phyloP scores from a whole-genome alignment of 1,140 invertebrate genomes.

The Drosophila nigromelanica region DNA sequence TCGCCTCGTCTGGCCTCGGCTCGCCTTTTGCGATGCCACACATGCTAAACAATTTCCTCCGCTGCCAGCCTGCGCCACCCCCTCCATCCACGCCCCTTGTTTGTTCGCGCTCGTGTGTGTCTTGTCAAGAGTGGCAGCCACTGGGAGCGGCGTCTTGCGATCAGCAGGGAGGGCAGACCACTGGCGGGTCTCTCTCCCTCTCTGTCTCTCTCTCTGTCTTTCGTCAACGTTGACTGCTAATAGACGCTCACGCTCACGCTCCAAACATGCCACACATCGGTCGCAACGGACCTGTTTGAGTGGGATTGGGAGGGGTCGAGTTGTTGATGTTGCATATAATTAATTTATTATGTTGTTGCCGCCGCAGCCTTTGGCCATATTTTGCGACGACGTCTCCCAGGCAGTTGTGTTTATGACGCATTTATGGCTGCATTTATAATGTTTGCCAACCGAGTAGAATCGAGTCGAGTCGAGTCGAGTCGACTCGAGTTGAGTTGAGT shows the following conservation, averaged over 20 bases:
- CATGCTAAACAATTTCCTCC: constrained; percentile 73
- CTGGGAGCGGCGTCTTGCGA: constrained; percentile 31
- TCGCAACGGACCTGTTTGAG: constrained; percentile 3
- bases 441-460: constrained; percentile 40
- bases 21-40: constrained; percentile 61
- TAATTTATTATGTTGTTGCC: constrained; percentile 82
- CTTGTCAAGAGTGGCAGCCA: constrained; percentile 56
- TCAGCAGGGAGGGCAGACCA: constrained; percentile 6
- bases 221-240: constrained; percentile 79
- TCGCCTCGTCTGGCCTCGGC: constrained; percentile 25
- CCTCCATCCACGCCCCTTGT: constrained; percentile 64
- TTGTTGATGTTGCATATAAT: constrained; percentile 81
- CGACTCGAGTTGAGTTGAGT: not conserved
- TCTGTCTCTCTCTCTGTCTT: constrained; percentile 45
- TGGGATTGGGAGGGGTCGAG: constrained; percentile 4
- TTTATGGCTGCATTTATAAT: constrained; percentile 72
- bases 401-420: constrained; percentile 56
- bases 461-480: constrained; percentile 1
- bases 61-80: constrained; percentile 18
- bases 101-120: constrained; percentile 70
- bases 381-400: constrained; percentile 46
- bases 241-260: constrained; percentile 73
- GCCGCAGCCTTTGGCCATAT: constrained; percentile 67
- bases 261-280: constrained; percentile 74
- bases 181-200: constrained; percentile 13